phyloP scores from a whole-genome alignment of 23 tunicate species.

The Phallusia fumigata region DNA sequence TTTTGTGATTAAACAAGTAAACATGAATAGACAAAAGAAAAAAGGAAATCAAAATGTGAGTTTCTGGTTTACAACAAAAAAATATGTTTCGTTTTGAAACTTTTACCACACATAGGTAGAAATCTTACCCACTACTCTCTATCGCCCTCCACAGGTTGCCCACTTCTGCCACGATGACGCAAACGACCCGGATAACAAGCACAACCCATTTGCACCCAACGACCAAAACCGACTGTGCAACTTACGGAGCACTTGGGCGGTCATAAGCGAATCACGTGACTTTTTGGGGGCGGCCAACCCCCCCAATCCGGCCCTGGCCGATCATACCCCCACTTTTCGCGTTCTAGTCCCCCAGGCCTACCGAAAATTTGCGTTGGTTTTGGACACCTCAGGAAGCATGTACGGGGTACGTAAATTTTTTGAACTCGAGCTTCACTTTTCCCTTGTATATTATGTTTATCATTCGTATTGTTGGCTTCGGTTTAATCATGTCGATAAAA shows the following conservation, averaged over 20 bases:
- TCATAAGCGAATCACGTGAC: constrained; percentile 43
- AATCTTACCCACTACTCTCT: background rate
- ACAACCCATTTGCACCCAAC: constrained; percentile 63
- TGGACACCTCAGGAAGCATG: constrained; percentile 81
- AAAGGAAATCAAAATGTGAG: too few relatives aligned
- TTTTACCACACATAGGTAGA: background rate
- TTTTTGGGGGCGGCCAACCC: constrained; percentile 38
- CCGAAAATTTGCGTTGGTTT: constrained; percentile 52
- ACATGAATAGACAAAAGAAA: too few relatives aligned
- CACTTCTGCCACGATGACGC: constrained; percentile 61
- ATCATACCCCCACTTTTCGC: constrained; percentile 32
- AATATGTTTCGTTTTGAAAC: too few relatives aligned
- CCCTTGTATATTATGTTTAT: too few relatives aligned
- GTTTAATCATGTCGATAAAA: too few relatives aligned
- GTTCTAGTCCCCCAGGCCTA: constrained; percentile 30
- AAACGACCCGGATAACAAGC: constrained; percentile 40
- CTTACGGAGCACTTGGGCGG: constrained; percentile 62
- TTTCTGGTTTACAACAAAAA: too few relatives aligned
- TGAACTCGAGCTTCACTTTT: too few relatives aligned
- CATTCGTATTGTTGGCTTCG: too few relatives aligned
- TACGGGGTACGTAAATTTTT: background rate
- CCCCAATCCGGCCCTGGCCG: constrained; percentile 19
- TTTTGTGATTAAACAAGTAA: too few relatives aligned
- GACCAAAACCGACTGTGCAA: constrained; percentile 71
- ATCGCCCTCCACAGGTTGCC: constrained; percentile 21